These are phyloP conservation scores for Mythimna lalbum DNA, from an alignment of 2,888 invertebrate species.

Conservation along the genomic window DNA sequence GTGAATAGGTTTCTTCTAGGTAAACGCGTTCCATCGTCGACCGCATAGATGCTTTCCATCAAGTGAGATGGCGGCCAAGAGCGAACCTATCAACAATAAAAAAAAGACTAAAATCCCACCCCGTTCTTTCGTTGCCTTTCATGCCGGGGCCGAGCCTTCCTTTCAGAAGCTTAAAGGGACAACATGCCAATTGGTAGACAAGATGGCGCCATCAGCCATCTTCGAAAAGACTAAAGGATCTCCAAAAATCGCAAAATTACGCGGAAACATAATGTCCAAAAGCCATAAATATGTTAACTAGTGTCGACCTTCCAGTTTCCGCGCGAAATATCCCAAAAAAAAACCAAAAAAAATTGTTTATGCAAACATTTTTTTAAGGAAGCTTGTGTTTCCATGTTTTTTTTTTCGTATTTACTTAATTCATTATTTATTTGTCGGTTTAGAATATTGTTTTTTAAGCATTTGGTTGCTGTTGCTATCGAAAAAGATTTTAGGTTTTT, in stretches of 20 bases:
- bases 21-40: too few relatives aligned
- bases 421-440: slow-evolving; percentile 40
- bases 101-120: too few relatives aligned
- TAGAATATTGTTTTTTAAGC: slow-evolving; percentile 7
- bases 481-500: neutral
- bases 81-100: too few relatives aligned
- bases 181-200: neutral
- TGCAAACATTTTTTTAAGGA: slow-evolving; percentile 46
- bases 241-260: slow-evolving; percentile 44
- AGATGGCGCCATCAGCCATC: neutral
- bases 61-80: too few relatives aligned
- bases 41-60: too few relatives aligned
- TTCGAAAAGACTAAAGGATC: slow-evolving; percentile 18
- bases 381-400: slow-evolving; percentile 23
- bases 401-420: neutral
- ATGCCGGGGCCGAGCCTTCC: too few relatives aligned
- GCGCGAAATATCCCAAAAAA: slow-evolving; percentile 37
- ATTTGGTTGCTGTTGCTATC: slow-evolving; percentile 28
- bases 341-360: slow-evolving; percentile 28
- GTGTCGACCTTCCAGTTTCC: slow-evolving; percentile 37
- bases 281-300: slow-evolving; percentile 58
- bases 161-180: too few relatives aligned
- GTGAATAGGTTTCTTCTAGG: too few relatives aligned
- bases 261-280: slow-evolving; percentile 44
- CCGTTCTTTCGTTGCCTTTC: too few relatives aligned